Conservation (phyloP, 2,888 invertebrate species). For the Drosophila buzzatii region DNA sequence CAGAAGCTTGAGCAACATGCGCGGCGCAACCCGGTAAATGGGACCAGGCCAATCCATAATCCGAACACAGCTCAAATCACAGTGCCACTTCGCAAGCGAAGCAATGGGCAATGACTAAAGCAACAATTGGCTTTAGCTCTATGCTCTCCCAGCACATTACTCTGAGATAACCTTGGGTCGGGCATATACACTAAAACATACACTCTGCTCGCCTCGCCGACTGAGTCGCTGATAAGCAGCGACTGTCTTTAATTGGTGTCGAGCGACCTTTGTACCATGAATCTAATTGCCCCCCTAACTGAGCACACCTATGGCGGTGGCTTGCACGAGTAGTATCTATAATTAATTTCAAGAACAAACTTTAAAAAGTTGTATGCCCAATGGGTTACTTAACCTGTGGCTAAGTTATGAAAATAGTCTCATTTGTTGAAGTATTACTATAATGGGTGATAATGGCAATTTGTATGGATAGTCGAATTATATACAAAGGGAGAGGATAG, state of each 20-base stretch:
- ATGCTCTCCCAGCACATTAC: slow-evolving; percentile 10
- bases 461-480: not conserved
- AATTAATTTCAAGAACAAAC: slow-evolving; percentile 13
- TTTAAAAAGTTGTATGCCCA: not conserved
- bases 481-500: not conserved
- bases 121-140: slow-evolving; percentile 16
- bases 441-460: not conserved
- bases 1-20: slow-evolving; percentile 72
- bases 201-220: slow-evolving; percentile 5
- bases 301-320: not conserved
- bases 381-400: not conserved
- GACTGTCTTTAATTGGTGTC: slow-evolving; percentile 7
- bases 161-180: slow-evolving; percentile 20
- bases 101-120: slow-evolving; percentile 33
- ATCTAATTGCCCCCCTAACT: not conserved
- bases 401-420: not conserved
- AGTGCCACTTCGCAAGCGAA: slow-evolving; percentile 23
- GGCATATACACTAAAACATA: slow-evolving; percentile 12
- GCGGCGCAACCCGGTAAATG: slow-evolving; percentile 47
- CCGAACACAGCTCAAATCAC: slow-evolving; percentile 14
- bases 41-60: slow-evolving; percentile 63
- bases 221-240: slow-evolving; percentile 29
- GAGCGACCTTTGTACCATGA: not conserved
- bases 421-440: not conserved
- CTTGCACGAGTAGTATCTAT: not conserved